Evolutionary conservation across 1,140 invertebrate species (phyloP).

Genomic region (Marisa cornuarietis): DNA sequence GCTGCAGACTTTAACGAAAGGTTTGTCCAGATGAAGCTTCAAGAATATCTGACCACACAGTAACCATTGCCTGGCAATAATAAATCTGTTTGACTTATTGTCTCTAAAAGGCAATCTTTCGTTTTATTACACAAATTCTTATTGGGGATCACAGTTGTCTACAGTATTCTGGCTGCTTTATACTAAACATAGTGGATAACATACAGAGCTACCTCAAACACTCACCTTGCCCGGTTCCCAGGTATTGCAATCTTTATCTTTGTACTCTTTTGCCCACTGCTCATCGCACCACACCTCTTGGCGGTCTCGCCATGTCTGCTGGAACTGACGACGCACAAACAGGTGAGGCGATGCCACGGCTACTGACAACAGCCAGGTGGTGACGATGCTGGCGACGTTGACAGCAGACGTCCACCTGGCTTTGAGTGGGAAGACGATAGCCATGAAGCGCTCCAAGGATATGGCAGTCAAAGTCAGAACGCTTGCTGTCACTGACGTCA

Average conservation of each 20-base stretch:
- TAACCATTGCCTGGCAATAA: too few species aligned
- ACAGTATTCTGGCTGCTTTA: too few species aligned
- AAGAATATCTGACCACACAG: too few species aligned
- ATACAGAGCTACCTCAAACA: too few species aligned
- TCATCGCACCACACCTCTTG: constrained; percentile 57
- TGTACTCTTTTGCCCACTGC: constrained; percentile 46
- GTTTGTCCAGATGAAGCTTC: too few species aligned
- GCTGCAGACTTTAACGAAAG: too few species aligned
- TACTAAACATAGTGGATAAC: background rate
- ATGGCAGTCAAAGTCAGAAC: constrained; percentile 68
- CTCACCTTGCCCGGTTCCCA: constrained; percentile 32
- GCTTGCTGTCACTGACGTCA: constrained; percentile 66
- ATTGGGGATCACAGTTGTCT: too few species aligned
- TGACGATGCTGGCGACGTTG: constrained; percentile 56
- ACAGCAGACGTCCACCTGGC: constrained; percentile 38
- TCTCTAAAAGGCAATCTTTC: too few species aligned
- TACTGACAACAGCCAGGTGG: constrained; percentile 65
- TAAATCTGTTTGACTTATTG: too few species aligned
- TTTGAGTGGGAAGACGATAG: constrained; percentile 55
- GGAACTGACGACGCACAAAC: constrained; percentile 41
- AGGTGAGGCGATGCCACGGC: constrained; percentile 63
- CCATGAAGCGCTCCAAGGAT: constrained; percentile 66
- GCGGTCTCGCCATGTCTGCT: constrained; percentile 49
- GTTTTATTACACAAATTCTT: too few species aligned
- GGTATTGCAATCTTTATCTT: constrained; percentile 32